phyloP scores from a whole-genome alignment of 92 coral and sea anemone genomes.

The Blastomussa wellsi region DNA sequence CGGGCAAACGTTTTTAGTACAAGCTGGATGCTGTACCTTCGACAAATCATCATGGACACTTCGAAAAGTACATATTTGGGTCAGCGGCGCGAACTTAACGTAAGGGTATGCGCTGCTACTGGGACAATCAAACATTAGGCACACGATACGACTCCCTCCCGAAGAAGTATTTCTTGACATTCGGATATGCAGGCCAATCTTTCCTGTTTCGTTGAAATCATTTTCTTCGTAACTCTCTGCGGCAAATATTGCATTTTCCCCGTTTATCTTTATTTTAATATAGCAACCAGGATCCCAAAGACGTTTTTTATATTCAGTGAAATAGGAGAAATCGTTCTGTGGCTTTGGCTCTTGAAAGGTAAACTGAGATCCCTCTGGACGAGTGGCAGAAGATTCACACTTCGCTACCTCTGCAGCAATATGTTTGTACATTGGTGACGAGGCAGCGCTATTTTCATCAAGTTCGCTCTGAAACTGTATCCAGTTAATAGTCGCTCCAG shows the following conservation, averaged over 20 bases:
- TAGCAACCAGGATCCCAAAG: background rate
- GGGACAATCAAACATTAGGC: background rate
- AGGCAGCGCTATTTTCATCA: background rate
- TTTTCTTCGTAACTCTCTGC: slow-evolving; percentile 12
- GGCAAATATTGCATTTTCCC: background rate
- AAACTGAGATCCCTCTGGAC: background rate
- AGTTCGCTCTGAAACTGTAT: background rate
- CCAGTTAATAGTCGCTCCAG: background rate
- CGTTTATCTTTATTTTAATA: background rate
- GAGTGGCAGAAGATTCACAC: background rate
- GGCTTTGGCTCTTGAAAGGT: background rate
- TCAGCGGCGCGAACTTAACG: slow-evolving; percentile 4
- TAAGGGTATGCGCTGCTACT: background rate
- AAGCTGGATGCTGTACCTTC: background rate
- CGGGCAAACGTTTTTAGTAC: background rate
- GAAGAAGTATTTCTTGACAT: background rate
- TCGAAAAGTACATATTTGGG: background rate
- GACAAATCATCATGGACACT: background rate
- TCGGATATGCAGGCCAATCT: background rate
- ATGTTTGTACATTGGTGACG: background rate
- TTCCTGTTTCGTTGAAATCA: background rate
- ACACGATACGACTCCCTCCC: background rate
- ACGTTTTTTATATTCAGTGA: background rate
- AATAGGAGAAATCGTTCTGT: background rate
- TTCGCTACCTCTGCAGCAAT: background rate